Percentiles rank a stretch among this genome's conserved stretches.
Evolutionary conservation across 2,113 vertebrate species (phyloP).

Genomic region (Zapornia atra): DNA sequence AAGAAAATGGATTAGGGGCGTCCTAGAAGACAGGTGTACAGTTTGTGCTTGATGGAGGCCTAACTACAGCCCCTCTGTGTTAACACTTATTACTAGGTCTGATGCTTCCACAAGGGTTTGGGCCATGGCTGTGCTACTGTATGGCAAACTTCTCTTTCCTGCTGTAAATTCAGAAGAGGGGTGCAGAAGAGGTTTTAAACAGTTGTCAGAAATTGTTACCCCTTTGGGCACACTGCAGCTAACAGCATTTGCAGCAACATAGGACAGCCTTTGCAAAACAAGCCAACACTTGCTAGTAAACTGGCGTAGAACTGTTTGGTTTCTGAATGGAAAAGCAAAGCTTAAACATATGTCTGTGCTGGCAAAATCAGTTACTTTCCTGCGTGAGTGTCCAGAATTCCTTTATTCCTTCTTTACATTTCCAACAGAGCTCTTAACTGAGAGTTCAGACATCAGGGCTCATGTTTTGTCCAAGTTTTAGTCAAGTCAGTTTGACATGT

Average conservation of each 20-base stretch:
- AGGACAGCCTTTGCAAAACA: background rate
- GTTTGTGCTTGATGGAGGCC: background rate
- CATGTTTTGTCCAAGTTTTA: constrained; percentile 19
- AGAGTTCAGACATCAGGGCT: background rate
- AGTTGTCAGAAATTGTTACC: background rate
- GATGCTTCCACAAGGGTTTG: background rate
- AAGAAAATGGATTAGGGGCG: background rate
- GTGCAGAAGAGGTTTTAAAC: background rate
- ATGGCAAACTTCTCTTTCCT: background rate
- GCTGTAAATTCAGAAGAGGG: background rate
- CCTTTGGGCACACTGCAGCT: background rate
- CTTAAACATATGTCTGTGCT: constrained; percentile 52
- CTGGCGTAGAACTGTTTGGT: background rate
- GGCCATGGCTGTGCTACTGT: background rate
- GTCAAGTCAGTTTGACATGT: constrained; percentile 39
- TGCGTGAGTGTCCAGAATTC: constrained; percentile 29
- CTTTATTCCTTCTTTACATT: constrained; percentile 51
- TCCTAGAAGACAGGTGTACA: background rate
- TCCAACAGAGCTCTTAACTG: constrained; percentile 35
- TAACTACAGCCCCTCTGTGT: background rate
- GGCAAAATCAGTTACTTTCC: constrained; percentile 53
- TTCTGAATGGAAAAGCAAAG: constrained; percentile 62
- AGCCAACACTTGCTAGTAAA: background rate
- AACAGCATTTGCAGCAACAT: background rate
- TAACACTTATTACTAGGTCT: background rate